These are phyloP conservation scores for Eristalis intricaria DNA, from an alignment of 2,888 invertebrate genomes.

Conservation along the genomic window DNA sequence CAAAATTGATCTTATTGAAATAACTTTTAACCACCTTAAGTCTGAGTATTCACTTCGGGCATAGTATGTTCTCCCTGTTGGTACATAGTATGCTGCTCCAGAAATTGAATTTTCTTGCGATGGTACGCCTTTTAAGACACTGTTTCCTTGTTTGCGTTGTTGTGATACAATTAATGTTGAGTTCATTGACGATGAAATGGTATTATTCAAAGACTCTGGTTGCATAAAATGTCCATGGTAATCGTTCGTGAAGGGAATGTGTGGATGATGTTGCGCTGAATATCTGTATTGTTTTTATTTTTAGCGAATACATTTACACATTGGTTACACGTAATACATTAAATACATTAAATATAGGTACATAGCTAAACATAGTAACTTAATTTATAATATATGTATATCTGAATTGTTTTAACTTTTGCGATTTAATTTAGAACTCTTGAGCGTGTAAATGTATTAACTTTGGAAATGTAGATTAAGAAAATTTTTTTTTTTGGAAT, in stretches of 20 bases:
- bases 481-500: too few species aligned
- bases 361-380: background rate
- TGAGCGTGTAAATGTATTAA: background rate
- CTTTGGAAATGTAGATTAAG: too few species aligned
- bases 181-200: conserved; percentile 50
- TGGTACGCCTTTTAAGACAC: conserved; percentile 74
- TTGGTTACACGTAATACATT: background rate
- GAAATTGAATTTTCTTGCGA: conserved; percentile 74
- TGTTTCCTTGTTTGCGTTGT: conserved; percentile 69
- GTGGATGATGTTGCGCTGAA: conserved; percentile 78
- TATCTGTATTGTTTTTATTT: conserved; percentile 77
- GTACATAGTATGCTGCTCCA: conserved; percentile 69
- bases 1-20: conserved; percentile 31
- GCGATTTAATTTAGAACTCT: too few species aligned
- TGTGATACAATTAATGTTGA: conserved; percentile 72
- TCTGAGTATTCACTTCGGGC: conserved; percentile 78
- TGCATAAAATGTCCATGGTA: conserved; percentile 78
- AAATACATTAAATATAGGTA: background rate
- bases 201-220: conserved; percentile 30
- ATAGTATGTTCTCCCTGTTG: conserved; percentile 75
- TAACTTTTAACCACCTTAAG: conserved; percentile 76
- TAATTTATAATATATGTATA: background rate
- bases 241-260: conserved; percentile 80
- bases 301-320: conserved; percentile 45
- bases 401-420: background rate